Evolutionary conservation across 1,140 invertebrate genomes (phyloP).

Genomic region (Formica selysi): DNA sequence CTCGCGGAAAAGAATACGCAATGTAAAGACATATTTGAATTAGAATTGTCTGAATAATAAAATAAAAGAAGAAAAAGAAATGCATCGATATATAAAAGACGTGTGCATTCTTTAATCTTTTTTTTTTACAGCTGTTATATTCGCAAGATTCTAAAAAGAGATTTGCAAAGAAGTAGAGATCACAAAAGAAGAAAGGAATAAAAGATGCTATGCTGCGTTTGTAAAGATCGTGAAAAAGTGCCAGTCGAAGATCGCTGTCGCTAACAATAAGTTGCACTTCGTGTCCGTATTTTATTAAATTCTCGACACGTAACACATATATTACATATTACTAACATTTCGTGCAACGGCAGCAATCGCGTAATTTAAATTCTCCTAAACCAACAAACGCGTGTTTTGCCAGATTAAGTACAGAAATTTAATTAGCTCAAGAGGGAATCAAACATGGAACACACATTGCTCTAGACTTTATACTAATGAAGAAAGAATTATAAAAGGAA

Average conservation of each 20-base stretch:
- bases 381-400: not conserved
- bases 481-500: not conserved
- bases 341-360: not conserved
- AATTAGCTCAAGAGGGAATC: not conserved
- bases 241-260: not conserved
- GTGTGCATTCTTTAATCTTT: not conserved
- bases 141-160: not conserved
- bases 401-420: not conserved
- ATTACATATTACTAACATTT: not conserved
- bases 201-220: not conserved
- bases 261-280: not conserved
- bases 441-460: not conserved
- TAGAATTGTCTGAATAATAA: not conserved
- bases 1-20: slow-evolving; percentile 4
- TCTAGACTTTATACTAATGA: not conserved
- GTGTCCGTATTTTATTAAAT: not conserved
- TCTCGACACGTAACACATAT: not conserved
- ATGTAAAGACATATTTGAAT: slow-evolving; percentile 35
- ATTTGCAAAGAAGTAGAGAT: not conserved
- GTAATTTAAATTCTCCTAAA: not conserved
- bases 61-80: not conserved
- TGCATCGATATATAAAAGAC: not conserved
- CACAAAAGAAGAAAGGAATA: not conserved
- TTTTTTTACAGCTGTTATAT: slow-evolving; percentile 14
- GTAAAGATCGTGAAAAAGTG: not conserved